Base-by-base conservation (phyloP, 2,888 invertebrate genomes). In the Thelaira solivaga region DNA sequence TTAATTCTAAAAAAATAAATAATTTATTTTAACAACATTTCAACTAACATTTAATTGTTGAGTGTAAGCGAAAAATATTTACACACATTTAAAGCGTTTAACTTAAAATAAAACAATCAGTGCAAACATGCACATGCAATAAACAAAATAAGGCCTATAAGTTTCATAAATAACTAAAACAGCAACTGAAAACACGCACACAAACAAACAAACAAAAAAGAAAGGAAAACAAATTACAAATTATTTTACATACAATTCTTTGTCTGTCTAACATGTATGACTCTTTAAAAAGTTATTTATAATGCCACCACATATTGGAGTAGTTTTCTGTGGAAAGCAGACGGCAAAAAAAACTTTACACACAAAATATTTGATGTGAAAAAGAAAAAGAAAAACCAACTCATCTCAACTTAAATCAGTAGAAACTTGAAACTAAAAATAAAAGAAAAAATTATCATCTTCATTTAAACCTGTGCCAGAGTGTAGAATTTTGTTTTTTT, bases 91-190 rank as follows among this genome's bases (percentile, higher is more conserved):
- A 36, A 59, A 53, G 61, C 39, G 61, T 75, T 75, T 65, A 65
- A 73, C 24, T 49, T 53, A 45, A 68, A 72, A 45, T 68, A 47
- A 68, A 61, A 68, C 61, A 75, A 75, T 75, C 74, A 61, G 61
- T 36, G 67, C 53, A 39, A 67, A 61, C n/a, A n/a, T n/a, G n/a
- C n/a, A n/a, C n/a, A 61, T 68, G 41, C 74, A 75, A 68, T 68
- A 31, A 61, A 74, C 53, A 75, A 68, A 67, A 75, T 55, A 22
- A 67, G 67, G 67, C 68, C 74, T 67, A 67, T 74, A 61, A 74
- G 65, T 65, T 73, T 57, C 74, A 67, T 61, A 67, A 68, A 67
- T 53, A 74, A 61, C 61, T 59, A n/a, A n/a, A n/a, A n/a, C n/a
- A n/a, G 55, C 62, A 74, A 43, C 59, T 20, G n/a, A n/a, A 49